Base-by-base conservation (phyloP, 2,888 invertebrate species). In the Drosophila koepferae region DNA sequence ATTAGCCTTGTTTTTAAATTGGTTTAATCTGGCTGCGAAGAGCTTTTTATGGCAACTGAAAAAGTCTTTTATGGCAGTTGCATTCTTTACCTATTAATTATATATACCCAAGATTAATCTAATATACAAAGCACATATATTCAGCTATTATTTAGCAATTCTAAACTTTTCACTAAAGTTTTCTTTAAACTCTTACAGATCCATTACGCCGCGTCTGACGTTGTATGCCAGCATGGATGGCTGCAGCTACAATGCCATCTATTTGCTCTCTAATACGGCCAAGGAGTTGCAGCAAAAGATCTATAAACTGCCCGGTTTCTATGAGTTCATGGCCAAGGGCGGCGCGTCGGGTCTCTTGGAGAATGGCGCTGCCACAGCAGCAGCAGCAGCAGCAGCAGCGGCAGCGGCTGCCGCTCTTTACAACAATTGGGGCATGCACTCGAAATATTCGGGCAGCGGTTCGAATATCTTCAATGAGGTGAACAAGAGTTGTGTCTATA, bases 141-240 rank as follows among this genome's bases (percentile, higher is more conserved):
- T 40, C 14, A 43, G 51, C 41, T 43, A 20, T 20, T 63, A 7
- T 20, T 5, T 9, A 31, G 1, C 16, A 2, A 8, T 23, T 10
- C 10, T 14, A 43, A 38, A 34, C 14, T 10, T 10, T 5, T 36
- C 5, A n/a, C 43, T 54, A 28, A 28, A 63, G 3, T 5, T 23
- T 2, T 7, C 18, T 2, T 41, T 0, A 40, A 41, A 20, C 14
- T 14, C 28, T 74, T 81, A 86, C 92, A 96, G 96, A 91, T 93
- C 94, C 16, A 95, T 96, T 81, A 94, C 96, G 61, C 98, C 98
- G 0, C 96, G 96, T 14, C 94, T 97, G 67, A 98, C 97, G 0
- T 94, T 98, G 61, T 98, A 97, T 93, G 95, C 98, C 69, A 96
- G 97, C 82, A 93, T 95, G 77, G 96, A 96, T 89, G 94, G 94